Percentiles rank a stretch among this genome's conserved stretches.
Evolutionary conservation across 2,797 vertebrate species (phyloP).

Genomic region (Cyclura pinguis): DNA sequence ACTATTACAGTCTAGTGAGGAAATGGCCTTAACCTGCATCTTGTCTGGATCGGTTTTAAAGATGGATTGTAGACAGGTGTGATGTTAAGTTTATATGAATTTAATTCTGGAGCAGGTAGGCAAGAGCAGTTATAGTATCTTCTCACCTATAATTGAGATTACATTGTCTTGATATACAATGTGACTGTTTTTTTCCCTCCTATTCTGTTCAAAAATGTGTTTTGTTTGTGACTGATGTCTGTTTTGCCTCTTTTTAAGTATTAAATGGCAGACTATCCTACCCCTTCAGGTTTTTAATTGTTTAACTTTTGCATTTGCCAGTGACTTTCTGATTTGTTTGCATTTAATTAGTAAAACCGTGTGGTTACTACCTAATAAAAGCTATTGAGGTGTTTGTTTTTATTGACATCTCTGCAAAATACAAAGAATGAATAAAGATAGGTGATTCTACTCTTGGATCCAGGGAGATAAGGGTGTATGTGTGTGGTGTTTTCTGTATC

Average conservation of each 20-base stretch:
- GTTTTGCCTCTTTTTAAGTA: constrained; percentile 35
- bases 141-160: not conserved
- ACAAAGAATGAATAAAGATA: no score
- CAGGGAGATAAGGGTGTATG: no score
- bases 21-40: no score
- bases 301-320: constrained; percentile 66
- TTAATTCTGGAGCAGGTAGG: not conserved
- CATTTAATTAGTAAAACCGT: constrained; percentile 49
- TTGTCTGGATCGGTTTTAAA: no score
- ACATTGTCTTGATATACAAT: not conserved
- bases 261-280: constrained; percentile 55
- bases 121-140: not conserved
- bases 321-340: constrained; percentile 55
- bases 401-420: not conserved
- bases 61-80: no score
- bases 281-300: constrained; percentile 55
- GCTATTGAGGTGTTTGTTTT: constrained; percentile 44
- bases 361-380: constrained; percentile 43
- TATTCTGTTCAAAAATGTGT: not conserved
- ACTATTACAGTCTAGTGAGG: no score
- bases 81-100: no score
- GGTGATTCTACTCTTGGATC: no score
- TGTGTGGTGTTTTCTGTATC: no score
- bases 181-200: not conserved
- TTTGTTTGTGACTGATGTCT: constrained; percentile 44